Evolutionary conservation across 2,888 invertebrate genomes (phyloP).

Genomic region (Pedicia rivosa): DNA sequence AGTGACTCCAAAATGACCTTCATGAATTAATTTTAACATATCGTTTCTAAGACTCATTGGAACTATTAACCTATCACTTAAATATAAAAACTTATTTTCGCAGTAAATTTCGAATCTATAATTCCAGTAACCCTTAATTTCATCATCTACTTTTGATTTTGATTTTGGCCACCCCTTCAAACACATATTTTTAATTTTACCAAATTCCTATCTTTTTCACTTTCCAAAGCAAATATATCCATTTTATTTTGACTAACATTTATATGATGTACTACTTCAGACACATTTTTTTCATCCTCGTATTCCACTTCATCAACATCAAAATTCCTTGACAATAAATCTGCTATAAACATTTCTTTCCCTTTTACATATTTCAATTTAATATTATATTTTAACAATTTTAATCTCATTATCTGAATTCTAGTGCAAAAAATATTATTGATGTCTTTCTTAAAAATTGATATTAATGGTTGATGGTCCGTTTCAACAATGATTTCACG

Average conservation of each 20-base stretch:
- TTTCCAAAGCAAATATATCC: too few relatives aligned
- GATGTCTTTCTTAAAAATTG: constrained; percentile 13
- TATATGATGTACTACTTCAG: background rate
- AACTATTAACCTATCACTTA: background rate
- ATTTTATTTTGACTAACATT: too few relatives aligned
- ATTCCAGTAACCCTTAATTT: background rate
- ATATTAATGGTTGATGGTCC: constrained; percentile 16
- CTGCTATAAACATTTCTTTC: background rate
- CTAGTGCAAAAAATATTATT: background rate
- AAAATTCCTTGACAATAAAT: background rate
- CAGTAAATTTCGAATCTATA: background rate
- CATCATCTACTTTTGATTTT: background rate
- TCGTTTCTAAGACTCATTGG: background rate
- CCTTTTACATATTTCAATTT: background rate
- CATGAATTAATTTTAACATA: background rate
- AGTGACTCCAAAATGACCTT: background rate
- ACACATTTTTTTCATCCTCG: background rate
- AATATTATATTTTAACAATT: background rate
- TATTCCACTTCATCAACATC: too few relatives aligned
- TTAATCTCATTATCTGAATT: background rate
- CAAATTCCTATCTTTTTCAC: too few relatives aligned
- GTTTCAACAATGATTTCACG: constrained; percentile 8
- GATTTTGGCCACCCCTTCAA: background rate
- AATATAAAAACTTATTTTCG: background rate
- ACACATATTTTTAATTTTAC: background rate